These are phyloP conservation scores for Vulpes lagopus DNA, from an alignment of 2,113 vertebrate genomes.

Conservation along the genomic window DNA sequence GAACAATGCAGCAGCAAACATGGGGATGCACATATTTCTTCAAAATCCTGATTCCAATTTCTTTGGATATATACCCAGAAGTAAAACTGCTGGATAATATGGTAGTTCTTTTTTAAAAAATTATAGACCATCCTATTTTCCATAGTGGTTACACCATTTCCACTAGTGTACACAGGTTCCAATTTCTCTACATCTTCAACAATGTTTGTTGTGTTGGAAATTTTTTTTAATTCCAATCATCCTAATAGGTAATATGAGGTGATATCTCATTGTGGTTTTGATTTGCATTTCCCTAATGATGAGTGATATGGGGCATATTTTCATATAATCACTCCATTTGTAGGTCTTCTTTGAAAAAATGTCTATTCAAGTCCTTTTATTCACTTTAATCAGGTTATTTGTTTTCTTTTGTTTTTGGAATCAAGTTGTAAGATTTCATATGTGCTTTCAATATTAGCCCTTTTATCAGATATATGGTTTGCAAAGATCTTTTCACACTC, in stretches of 20 bases:
- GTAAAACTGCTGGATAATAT: neutral
- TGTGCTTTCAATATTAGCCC: neutral
- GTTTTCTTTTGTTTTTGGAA: neutral
- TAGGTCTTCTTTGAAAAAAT: neutral
- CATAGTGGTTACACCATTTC: neutral
- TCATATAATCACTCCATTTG: neutral
- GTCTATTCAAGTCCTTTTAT: neutral
- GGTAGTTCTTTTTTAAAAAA: neutral
- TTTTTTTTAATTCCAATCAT: neutral
- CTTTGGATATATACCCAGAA: neutral
- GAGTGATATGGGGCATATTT: neutral
- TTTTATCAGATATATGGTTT: neutral
- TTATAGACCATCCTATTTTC: neutral
- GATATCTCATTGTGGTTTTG: neutral
- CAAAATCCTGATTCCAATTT: neutral
- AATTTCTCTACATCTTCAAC: neutral
- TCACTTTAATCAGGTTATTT: neutral
- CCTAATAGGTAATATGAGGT: neutral
- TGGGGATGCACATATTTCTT: neutral
- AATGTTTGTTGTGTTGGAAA: neutral
- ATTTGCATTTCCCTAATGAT: neutral
- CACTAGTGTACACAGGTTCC: neutral
- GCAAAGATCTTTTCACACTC: neutral
- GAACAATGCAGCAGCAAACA: neutral
- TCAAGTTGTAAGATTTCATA: neutral